Evolutionary conservation across 1,140 invertebrate species (phyloP).

Genomic region (Pachypsylla venusta): DNA sequence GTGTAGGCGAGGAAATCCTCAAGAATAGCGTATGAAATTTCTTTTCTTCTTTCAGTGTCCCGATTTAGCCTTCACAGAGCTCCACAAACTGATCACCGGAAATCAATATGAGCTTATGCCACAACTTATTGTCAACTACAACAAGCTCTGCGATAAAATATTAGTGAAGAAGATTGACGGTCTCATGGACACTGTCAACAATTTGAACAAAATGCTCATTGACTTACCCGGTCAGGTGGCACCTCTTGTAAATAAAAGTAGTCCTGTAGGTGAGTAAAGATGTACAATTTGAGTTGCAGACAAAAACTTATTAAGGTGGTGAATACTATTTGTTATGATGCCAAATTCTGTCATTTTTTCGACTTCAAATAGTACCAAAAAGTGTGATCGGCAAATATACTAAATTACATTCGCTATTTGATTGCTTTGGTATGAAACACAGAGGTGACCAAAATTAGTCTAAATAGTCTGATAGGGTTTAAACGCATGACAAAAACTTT

Average conservation of each 20-base stretch:
- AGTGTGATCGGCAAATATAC: too few species aligned
- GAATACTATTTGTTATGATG: too few species aligned
- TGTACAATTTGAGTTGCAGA: background rate
- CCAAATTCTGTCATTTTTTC: too few species aligned
- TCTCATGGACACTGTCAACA: constrained; percentile 2
- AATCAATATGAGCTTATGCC: background rate
- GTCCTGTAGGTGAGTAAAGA: background rate
- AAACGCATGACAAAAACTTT: too few species aligned
- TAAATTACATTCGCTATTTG: too few species aligned
- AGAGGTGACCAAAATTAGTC: too few species aligned
- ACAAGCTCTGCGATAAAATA: constrained; percentile 3
- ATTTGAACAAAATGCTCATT: constrained; percentile 8
- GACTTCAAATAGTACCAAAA: too few species aligned
- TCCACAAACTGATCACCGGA: background rate
- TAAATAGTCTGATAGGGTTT: too few species aligned
- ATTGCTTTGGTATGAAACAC: too few species aligned
- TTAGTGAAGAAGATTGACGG: constrained; percentile 5
- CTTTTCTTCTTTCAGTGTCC: background rate
- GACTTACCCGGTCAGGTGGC: background rate
- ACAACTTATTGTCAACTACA: background rate
- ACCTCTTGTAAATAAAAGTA: constrained; percentile 4
- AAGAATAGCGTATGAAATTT: too few species aligned
- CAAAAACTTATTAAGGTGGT: too few species aligned
- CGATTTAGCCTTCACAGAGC: constrained; percentile 3
- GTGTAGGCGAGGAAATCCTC: too few species aligned